Evolutionary conservation across 2,113 vertebrate species (phyloP).

Genomic region (Galemys pyrenaicus): DNA sequence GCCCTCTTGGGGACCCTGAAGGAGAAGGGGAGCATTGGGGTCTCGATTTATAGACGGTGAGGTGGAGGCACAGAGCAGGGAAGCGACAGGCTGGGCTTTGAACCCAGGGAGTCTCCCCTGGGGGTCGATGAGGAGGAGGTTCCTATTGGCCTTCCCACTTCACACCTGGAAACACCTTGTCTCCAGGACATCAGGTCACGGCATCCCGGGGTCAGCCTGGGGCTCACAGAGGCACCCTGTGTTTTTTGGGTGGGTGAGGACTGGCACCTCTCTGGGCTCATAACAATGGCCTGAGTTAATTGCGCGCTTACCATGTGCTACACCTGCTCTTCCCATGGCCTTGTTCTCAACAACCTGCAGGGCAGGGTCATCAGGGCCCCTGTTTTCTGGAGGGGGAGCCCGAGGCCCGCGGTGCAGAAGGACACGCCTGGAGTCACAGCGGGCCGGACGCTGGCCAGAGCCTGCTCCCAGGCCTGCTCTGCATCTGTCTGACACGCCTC

Average conservation of each 20-base stretch:
- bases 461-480: background rate
- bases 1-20: background rate
- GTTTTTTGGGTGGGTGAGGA: too few relatives aligned
- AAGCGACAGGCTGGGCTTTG: too few relatives aligned
- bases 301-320: background rate
- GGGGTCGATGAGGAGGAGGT: fast-evolving
- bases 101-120: background rate
- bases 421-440: fast-evolving
- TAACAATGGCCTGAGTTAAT: background rate
- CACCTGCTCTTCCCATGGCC: background rate
- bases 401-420: background rate
- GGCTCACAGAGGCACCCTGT: background rate
- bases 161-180: too few relatives aligned
- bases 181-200: fast-evolving
- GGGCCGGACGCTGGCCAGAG: background rate
- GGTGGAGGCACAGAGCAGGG: background rate
- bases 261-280: background rate
- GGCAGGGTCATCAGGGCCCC: too few relatives aligned
- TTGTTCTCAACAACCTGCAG: background rate
- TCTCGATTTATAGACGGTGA: background rate
- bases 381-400: background rate
- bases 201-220: too few relatives aligned
- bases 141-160: fast-evolving
- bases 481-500: background rate
- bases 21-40: too few relatives aligned